Evolutionary conservation across 2,797 vertebrate species (phyloP), one percentile per base, ranked within the genome.

Genomic region (Fistularia tabacaria): DNA sequence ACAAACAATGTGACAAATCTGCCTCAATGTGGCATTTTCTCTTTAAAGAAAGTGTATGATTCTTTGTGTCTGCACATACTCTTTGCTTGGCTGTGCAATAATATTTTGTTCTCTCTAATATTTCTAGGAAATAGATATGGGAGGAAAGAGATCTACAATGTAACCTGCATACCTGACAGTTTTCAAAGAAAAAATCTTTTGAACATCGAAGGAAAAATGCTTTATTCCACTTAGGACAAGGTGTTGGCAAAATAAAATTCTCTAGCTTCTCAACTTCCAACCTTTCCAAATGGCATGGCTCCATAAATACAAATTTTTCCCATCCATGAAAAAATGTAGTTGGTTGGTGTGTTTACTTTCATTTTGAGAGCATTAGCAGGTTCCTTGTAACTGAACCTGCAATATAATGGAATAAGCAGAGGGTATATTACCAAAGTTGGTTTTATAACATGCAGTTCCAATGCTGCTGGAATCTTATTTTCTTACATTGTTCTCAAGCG

Each of bases 311-410:
- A 82, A 84, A 83, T 70, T 87, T 88, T 76, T 76, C 73, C 54
- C 62, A n/a, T 68, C 67, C 67, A 72, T 71, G 52, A 77, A 64
- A 76, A 79, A 79, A 73, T 46, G 9, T 79, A 65, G 63, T 60
- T 60, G 69, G 69, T 70, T 67, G 49, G 57, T 61, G 62, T 83
- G 79, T 84, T 85, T 86, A 64, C 72, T 82, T 82, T 75, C 66
- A 85, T 82, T 85, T 81, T 80, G 80, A 85, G 65, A 74, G 86
- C 56, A 82, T 81, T 84, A 82, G 65, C 63, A 56, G 73, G 62
- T 70, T 64, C 67, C 44, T 53, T 7, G 43, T 62, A 46, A 56
- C 66, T 56, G 62, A 77, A 79, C 59, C 52, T 9, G 57, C 62
- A 67, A 70, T 55, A 54, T 69, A 75, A 83, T 59, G 69, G 69